Evolutionary conservation across 2,113 vertebrate species (phyloP).

Genomic region (Acanthisitta chloris): DNA sequence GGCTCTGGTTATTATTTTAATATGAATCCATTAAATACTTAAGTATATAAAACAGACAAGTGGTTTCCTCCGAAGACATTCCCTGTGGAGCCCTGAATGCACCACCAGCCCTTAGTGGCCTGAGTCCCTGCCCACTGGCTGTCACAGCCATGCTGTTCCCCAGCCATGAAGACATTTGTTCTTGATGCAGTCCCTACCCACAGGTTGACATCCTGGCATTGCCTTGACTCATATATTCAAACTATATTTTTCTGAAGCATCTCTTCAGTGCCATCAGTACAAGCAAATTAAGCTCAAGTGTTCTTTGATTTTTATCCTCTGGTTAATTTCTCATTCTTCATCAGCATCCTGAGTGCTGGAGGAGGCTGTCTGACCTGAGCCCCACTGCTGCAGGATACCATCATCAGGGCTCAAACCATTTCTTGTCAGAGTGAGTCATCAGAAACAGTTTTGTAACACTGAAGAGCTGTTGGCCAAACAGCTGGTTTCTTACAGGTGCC

Average conservation of each 20-base stretch:
- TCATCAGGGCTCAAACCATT: not conserved
- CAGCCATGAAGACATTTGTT: not conserved
- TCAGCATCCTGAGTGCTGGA: not conserved
- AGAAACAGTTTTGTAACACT: not conserved
- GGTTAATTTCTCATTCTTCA: not conserved
- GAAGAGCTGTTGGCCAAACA: not conserved
- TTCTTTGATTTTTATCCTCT: not conserved
- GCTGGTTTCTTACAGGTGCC: not conserved
- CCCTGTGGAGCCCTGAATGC: not conserved
- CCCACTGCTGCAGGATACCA: not conserved
- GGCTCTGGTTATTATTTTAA: not conserved
- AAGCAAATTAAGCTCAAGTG: not conserved
- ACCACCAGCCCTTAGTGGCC: not conserved
- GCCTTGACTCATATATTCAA: not conserved
- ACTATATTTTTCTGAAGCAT: not conserved
- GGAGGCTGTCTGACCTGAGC: not conserved
- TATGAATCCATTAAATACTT: not conserved
- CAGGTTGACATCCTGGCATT: not conserved
- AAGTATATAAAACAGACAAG: not conserved
- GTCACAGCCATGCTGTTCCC: not conserved
- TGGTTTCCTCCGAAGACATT: not conserved
- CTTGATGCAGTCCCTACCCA: accelerated
- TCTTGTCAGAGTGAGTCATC: not conserved
- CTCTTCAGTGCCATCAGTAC: not conserved
- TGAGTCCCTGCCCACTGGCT: not conserved